A percentile compares a stretch with the other conserved stretches of the same genome.
Evolutionary conservation across 2,888 invertebrate genomes (phyloP).

Genomic region (Tenthredo livida): DNA sequence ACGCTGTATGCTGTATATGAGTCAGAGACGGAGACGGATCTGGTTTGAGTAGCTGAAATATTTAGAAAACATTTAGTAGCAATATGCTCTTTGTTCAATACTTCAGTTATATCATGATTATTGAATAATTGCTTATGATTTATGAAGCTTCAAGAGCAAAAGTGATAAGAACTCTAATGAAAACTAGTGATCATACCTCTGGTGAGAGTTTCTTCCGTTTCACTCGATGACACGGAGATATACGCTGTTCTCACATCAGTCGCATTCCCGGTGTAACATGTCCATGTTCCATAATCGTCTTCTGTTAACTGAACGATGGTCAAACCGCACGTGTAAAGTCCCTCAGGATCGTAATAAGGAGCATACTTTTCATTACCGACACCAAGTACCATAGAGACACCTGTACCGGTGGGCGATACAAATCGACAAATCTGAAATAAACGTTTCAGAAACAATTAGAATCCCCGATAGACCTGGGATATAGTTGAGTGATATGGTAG

Average conservation of each 20-base stretch:
- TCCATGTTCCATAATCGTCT: constrained; percentile 78
- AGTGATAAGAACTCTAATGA: too few relatives aligned
- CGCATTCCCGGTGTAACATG: constrained; percentile 78
- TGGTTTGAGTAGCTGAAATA: not conserved
- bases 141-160: not conserved
- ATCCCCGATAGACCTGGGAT: not conserved
- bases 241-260: constrained; percentile 53
- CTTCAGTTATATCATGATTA: not conserved
- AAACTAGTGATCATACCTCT: not conserved
- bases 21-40: constrained; percentile 13
- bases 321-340: constrained; percentile 75
- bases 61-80: not conserved
- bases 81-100: not conserved
- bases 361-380: constrained; percentile 42
- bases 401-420: constrained; percentile 49
- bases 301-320: constrained; percentile 76
- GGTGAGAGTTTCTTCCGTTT: not conserved
- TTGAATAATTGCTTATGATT: not conserved
- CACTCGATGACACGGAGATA: not conserved
- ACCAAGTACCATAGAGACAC: constrained; percentile 44
- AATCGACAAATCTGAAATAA: constrained; percentile 50
- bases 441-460: not conserved
- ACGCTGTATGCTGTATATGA: constrained; percentile 42
- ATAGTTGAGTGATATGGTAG: not conserved
- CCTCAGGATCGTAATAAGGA: constrained; percentile 45